phyloP scores from a whole-genome alignment of 2,888 invertebrate genomes.

The Callinectes sapidus region DNA sequence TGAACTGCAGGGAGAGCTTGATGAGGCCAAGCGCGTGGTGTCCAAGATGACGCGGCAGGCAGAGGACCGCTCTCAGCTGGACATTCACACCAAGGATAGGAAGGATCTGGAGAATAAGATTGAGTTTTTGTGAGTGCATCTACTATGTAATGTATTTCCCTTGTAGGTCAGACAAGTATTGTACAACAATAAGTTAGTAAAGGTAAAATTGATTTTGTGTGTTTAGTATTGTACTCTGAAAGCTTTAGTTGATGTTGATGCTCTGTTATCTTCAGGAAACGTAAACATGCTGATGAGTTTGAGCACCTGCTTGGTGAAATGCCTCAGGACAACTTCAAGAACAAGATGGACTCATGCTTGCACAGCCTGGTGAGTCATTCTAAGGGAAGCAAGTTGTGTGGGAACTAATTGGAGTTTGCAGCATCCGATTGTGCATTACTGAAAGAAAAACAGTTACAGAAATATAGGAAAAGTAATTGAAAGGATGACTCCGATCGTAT shows the following conservation, averaged over 20 bases:
- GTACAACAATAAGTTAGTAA: background rate
- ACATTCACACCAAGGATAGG: slow-evolving; percentile 73
- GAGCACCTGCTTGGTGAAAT: slow-evolving; percentile 81
- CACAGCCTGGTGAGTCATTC: slow-evolving; percentile 77
- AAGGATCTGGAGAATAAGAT: slow-evolving; percentile 78
- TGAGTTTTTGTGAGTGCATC: slow-evolving; percentile 78
- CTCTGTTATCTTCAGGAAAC: slow-evolving; percentile 76
- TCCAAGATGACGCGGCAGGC: slow-evolving; percentile 79
- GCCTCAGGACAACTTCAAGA: slow-evolving; percentile 81
- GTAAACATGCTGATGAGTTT: slow-evolving; percentile 83
- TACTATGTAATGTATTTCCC: background rate
- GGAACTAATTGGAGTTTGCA: background rate
- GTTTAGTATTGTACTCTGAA: background rate
- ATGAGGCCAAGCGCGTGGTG: slow-evolving; percentile 81
- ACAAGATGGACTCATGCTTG: slow-evolving; percentile 80
- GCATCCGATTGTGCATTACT: background rate
- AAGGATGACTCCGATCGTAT: background rate
- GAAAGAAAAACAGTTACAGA: background rate
- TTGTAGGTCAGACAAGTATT: background rate
- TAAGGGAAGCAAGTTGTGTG: background rate
- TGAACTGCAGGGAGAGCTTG: slow-evolving; percentile 79
- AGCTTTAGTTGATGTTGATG: background rate
- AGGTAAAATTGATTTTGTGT: background rate
- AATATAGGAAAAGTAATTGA: background rate
- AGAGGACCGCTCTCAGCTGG: slow-evolving; percentile 81